Conservation (phyloP, 2,113 vertebrate genomes). For the Hylia prasina region DNA sequence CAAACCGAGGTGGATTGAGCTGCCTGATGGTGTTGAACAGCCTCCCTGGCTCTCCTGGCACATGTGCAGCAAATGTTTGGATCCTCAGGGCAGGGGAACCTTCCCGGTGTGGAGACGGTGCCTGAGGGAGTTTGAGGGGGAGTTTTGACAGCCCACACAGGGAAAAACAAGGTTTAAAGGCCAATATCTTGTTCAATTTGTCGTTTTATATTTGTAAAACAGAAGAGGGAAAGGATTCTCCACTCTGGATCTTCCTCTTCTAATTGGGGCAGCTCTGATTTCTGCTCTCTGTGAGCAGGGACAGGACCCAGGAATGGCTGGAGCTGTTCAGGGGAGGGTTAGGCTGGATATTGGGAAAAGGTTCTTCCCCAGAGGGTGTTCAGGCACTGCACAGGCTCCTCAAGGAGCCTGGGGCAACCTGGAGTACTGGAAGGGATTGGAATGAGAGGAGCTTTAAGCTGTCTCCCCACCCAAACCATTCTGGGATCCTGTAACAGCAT, state of each 20-base stretch:
- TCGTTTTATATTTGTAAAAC: background rate
- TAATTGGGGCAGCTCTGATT: background rate
- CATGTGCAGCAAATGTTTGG: background rate
- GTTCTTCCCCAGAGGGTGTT: background rate
- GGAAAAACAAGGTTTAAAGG: background rate
- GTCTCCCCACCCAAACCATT: background rate
- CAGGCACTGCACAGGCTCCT: background rate
- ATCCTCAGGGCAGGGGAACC: background rate
- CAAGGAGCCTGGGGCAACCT: background rate
- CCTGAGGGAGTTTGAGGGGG: background rate
- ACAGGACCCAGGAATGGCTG: background rate
- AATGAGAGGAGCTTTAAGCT: background rate
- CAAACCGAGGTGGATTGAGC: background rate
- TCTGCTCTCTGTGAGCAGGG: background rate
- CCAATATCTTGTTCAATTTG: background rate
- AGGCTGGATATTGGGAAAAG: background rate
- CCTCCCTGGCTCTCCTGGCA: background rate
- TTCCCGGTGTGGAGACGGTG: fast-evolving
- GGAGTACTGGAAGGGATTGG: background rate
- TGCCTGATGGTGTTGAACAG: background rate
- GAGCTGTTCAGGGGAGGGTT: background rate
- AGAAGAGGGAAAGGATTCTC: background rate
- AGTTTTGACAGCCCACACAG: fast-evolving
- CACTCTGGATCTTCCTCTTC: fast-evolving
- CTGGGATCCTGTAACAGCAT: background rate